These are phyloP conservation scores for Fragum fragum DNA, from an alignment of 2,888 invertebrate genomes.

Conservation along the genomic window DNA sequence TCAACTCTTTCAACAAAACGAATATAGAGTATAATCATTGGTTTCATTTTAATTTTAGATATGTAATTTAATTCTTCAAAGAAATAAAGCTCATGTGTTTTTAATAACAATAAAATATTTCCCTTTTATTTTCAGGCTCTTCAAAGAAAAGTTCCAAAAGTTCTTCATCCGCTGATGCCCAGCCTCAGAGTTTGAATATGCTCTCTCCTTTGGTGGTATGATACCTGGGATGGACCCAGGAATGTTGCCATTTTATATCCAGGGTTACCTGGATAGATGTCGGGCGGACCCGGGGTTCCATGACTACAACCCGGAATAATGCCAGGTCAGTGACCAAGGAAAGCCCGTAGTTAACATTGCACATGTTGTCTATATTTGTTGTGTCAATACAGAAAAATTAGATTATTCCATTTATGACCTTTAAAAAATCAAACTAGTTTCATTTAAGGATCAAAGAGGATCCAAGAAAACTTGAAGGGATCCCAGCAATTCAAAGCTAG, in stretches of 20 bases:
- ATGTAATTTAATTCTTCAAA: no score
- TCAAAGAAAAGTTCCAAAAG: not conserved
- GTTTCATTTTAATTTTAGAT: no score
- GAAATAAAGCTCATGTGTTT: no score
- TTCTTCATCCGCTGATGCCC: constrained; percentile 38
- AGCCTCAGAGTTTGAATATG: constrained; percentile 67
- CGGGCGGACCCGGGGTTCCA: constrained; percentile 84
- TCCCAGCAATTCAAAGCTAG: no score
- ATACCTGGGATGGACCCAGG: constrained; percentile 82
- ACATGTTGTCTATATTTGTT: not conserved
- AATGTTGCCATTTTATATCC: constrained; percentile 87
- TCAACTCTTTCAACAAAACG: no score
- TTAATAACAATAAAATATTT: no score
- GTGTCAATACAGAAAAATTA: not conserved
- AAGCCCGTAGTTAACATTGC: constrained; percentile 13
- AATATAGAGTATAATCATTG: no score
- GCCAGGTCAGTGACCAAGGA: constrained; percentile 78
- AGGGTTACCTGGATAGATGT: constrained; percentile 86
- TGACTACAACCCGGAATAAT: constrained; percentile 89
- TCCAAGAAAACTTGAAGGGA: no score
- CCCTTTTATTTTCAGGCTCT: constrained; percentile 1
- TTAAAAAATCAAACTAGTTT: no score
- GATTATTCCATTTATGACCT: no score
- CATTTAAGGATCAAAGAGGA: no score
- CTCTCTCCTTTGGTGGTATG: constrained; percentile 81